Conservation (phyloP, 2,797 vertebrate genomes). For the Adelosebastes latens region DNA sequence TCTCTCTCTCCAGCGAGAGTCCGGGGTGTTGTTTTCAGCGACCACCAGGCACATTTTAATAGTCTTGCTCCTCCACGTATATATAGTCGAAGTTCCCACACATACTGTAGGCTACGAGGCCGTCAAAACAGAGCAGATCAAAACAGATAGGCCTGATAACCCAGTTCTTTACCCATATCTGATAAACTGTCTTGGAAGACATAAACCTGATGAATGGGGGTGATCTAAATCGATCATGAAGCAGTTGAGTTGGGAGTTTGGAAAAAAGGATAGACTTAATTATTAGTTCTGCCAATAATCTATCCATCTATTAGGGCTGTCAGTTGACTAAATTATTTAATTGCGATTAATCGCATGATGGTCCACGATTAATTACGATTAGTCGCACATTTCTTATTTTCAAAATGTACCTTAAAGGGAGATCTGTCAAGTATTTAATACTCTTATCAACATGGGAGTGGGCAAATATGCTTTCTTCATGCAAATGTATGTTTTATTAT, state of each 20-base stretch:
- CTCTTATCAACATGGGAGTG: background rate
- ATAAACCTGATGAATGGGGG: slow-evolving; percentile 31
- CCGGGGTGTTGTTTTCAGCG: slow-evolving; percentile 73
- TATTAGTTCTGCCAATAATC: background rate
- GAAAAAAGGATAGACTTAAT: background rate
- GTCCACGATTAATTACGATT: background rate
- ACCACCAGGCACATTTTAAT: slow-evolving; percentile 74
- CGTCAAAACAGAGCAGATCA: slow-evolving; percentile 44
- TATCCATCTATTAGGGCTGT: background rate
- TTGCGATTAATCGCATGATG: background rate
- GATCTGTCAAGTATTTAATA: background rate
- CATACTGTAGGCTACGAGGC: slow-evolving; percentile 35
- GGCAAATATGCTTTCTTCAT: too few species aligned
- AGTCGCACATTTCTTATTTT: background rate
- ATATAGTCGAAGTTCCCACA: slow-evolving; percentile 62
- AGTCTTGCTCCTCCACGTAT: slow-evolving; percentile 61
- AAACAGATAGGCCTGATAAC: slow-evolving; percentile 34
- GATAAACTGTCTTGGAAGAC: background rate
- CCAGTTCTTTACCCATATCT: slow-evolving; percentile 19
- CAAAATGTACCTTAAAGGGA: background rate
- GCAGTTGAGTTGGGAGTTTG: background rate
- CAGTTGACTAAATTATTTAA: background rate
- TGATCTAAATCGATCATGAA: background rate
- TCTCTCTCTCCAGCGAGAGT: slow-evolving; percentile 44
- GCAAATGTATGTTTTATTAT: background rate